phyloP scores from a whole-genome alignment of 2,113 vertebrate genomes.

The Oncorhynchus clarkii region DNA sequence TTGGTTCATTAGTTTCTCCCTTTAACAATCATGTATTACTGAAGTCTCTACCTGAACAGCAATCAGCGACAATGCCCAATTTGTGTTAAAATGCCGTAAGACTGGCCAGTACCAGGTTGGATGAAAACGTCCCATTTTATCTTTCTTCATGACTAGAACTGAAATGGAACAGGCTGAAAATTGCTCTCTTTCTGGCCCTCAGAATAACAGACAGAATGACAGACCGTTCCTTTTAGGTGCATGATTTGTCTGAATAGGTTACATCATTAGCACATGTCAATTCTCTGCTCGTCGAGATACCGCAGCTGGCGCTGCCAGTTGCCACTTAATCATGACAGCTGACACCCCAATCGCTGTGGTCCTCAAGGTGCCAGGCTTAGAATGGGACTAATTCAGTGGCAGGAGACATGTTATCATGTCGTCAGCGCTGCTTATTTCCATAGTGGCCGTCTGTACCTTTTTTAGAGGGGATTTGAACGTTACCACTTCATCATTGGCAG shows the following conservation, averaged over 20 bases:
- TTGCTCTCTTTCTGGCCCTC: too few species aligned
- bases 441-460: constrained; percentile 11
- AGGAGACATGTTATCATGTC: not conserved
- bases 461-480: constrained; percentile 36
- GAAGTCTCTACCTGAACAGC: not conserved
- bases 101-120: too few species aligned
- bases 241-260: constrained; percentile 31
- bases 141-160: not conserved
- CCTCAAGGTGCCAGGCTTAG: constrained; percentile 6
- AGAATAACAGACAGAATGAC: too few species aligned
- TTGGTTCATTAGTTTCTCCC: constrained; percentile 45
- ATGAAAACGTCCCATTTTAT: not conserved
- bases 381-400: not conserved
- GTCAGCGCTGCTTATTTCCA: not conserved
- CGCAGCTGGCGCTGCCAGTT: constrained; percentile 13
- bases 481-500: constrained; percentile 32
- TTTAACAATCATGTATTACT: not conserved
- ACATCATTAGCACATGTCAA: constrained; percentile 64
- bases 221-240: too few species aligned
- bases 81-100: not conserved
- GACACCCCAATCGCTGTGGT: not conserved
- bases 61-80: not conserved
- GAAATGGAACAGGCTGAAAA: not conserved
- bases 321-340: too few species aligned
- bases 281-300: constrained; percentile 65